Evolutionary conservation across 2,113 vertebrate species (phyloP), one percentile per base, ranked within the genome.

Genomic region (Actenoides hombroni): DNA sequence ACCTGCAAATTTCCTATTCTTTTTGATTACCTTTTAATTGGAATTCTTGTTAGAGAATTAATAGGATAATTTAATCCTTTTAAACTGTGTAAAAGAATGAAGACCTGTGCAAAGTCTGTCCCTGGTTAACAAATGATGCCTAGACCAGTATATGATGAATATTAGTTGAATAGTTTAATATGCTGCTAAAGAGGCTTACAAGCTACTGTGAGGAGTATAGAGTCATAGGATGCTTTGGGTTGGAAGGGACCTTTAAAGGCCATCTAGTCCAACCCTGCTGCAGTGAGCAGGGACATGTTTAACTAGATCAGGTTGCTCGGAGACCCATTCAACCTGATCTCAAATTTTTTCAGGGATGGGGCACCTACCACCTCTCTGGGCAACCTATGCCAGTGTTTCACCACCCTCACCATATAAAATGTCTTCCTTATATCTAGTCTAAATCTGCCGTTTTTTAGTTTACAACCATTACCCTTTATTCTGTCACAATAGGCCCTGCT

Each of bases 41-140:
- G 59, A 94, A 86, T 90, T 93, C 85, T 86, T 77, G 29, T 92
- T 93, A 67, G 51, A 29, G 80, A 88, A 95, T 93, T 95, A 93
- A 92, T 63, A 63, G 64, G 37, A 56, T 92, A 90, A 93, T 92
- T 86, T 92, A 83, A 92, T 91, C 94, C 73, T 92, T 96, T 93
- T 63, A 81, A 86, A 90, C 77, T 51, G 39, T 83, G 60, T 81
- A 90, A 33, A n/a, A 77, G 91, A 88, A 78, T 88, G 86, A 88
- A 92, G 60, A 23, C 16, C 83, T 70, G 24, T 88, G 82, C 42
- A 11, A 0, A 0, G 6, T 80, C 49, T 93, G 68, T 95, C 93
- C 68, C 94, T 87, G 64, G 88, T 92, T 95, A 94, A 86, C 80
- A 92, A 95, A 69, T 53, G 64, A 77, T 92, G 80, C 88, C 88